phyloP scores from a whole-genome alignment of 2,113 vertebrate species.

The Zosterops pallidus region DNA sequence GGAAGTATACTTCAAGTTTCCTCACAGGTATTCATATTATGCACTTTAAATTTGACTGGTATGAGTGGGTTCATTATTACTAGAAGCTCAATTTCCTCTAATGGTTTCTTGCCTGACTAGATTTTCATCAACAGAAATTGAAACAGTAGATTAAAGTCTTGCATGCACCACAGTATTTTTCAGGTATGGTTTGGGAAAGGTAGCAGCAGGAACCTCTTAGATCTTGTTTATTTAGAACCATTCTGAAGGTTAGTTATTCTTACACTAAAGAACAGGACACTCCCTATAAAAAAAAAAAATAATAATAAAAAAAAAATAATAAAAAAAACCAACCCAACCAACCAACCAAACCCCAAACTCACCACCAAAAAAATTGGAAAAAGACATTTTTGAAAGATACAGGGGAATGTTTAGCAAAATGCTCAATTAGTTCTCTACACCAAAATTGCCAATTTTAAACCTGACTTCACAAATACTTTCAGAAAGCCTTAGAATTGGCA shows the following conservation, averaged over 20 bases:
- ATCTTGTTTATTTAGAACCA: not conserved
- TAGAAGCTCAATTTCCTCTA: not conserved
- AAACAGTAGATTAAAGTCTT: not conserved
- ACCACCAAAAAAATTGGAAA: not conserved
- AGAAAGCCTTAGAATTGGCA: not conserved
- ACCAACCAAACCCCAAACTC: not conserved
- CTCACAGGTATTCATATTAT: not conserved
- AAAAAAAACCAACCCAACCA: no score
- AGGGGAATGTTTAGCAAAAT: not conserved
- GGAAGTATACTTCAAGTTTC: not conserved
- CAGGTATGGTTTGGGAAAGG: not conserved
- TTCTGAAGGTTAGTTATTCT: not conserved
- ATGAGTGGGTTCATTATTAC: not conserved
- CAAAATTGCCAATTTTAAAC: not conserved
- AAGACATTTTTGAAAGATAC: not conserved
- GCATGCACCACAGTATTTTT: not conserved
- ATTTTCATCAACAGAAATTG: not conserved
- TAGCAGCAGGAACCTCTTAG: not conserved
- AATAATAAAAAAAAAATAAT: not conserved
- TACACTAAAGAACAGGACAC: not conserved
- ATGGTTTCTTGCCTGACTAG: not conserved
- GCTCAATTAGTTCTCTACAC: not conserved
- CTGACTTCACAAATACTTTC: not conserved
- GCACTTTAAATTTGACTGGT: not conserved
- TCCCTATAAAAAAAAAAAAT: not conserved